Percentiles rank a stretch among this genome's conserved stretches.
Evolutionary conservation across 2,797 vertebrate species (phyloP).

Genomic region (Lophius americanus): DNA sequence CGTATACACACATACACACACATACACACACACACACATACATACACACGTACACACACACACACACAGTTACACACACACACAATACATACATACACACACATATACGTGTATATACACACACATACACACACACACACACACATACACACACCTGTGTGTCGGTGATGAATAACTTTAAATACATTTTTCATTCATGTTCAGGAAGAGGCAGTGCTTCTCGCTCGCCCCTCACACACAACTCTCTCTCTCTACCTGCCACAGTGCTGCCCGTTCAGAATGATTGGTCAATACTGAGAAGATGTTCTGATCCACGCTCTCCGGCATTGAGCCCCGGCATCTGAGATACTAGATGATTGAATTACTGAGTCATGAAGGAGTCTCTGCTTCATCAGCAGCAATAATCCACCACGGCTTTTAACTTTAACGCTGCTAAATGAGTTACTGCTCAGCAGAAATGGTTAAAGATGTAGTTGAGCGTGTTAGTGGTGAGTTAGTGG

Average conservation of each 20-base stretch:
- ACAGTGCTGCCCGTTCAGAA: constrained; percentile 34
- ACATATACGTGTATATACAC: constrained; percentile 18
- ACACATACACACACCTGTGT: constrained; percentile 15
- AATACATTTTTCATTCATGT: constrained; percentile 28
- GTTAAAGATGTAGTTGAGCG: constrained; percentile 5
- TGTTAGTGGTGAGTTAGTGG: constrained; percentile 5
- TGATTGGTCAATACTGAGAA: constrained; percentile 66
- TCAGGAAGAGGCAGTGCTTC: constrained; percentile 11
- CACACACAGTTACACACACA: constrained; percentile 6
- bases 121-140: constrained; percentile 3
- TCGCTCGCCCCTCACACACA: constrained; percentile 15
- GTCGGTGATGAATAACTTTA: constrained; percentile 28
- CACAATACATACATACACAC: constrained; percentile 8
- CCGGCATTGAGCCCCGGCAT: constrained; percentile 51
- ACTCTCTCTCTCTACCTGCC: constrained; percentile 31
- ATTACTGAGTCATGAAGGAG: constrained; percentile 38
- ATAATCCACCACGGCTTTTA: constrained; percentile 26
- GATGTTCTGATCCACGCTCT: constrained; percentile 50
- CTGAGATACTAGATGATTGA: constrained; percentile 42
- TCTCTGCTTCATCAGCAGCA: constrained; percentile 28
- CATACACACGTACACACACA: not conserved
- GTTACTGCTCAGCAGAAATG: constrained; percentile 6
- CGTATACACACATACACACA: too few species aligned
- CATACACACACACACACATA: constrained; percentile 10
- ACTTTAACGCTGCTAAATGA: not conserved